These are phyloP conservation scores for Colostygia pectinataria DNA, from an alignment of 2,888 invertebrate species.

Conservation along the genomic window DNA sequence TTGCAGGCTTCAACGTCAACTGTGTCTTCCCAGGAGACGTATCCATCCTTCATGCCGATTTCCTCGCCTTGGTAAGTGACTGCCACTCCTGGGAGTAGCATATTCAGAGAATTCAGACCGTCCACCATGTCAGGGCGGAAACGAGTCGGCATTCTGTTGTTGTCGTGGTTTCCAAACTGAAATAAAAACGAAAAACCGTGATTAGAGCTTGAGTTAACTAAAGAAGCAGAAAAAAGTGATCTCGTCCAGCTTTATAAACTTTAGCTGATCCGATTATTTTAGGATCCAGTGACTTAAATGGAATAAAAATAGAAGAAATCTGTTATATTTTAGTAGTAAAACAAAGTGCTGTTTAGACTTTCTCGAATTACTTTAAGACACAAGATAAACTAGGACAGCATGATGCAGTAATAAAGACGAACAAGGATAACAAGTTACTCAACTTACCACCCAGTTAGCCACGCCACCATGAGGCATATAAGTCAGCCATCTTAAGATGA, in stretches of 20 bases:
- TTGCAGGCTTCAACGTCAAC: slow-evolving; percentile 82
- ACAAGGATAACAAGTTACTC: no score
- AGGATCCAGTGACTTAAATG: no score
- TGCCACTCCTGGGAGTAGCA: slow-evolving; percentile 89
- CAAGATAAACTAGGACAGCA: no score
- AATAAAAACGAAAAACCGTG: slow-evolving; percentile 15
- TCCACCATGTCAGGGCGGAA: slow-evolving; percentile 86
- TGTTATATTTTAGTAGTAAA: no score
- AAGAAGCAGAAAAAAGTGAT: background rate
- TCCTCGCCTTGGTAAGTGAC: slow-evolving; percentile 94
- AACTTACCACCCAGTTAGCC: slow-evolving; percentile 86
- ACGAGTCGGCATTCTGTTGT: slow-evolving; percentile 84
- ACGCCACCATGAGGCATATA: slow-evolving; percentile 81
- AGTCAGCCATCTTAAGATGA: slow-evolving; percentile 82
- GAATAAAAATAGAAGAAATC: no score
- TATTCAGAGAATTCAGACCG: slow-evolving; percentile 86
- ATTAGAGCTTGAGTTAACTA: background rate
- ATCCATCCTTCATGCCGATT: slow-evolving; percentile 87
- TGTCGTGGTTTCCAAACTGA: slow-evolving; percentile 88
- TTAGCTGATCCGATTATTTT: no score
- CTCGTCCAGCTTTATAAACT: no score
- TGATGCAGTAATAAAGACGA: no score
- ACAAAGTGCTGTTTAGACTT: no score
- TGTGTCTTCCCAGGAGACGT: slow-evolving; percentile 82
- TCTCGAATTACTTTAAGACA: no score